Base-by-base conservation (phyloP, 1,140 invertebrate species). In the Protaetia brevitarsis region DNA sequence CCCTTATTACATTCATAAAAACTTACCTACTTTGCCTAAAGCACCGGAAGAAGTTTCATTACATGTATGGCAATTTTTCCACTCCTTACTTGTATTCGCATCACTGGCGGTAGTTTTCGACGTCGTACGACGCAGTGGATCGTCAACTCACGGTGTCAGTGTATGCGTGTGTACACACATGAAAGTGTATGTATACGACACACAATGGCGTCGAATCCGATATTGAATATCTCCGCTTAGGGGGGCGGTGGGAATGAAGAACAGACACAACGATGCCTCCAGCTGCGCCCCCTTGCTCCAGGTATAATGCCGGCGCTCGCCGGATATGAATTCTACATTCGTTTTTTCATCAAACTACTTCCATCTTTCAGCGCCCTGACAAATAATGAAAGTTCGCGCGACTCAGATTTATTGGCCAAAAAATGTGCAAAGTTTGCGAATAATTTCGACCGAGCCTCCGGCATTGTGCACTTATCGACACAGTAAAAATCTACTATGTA, bases 361-460 rank as follows among this genome's bases (percentile, higher is more conserved):
- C 41, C 41, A 51, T 51, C 41, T 23, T 51, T 51, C 41, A 51
- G 19, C 41, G 41, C 16, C 41, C 41, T n/a, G 41, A 51, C 21
- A 51, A 51, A 51, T 51, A 51, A 51, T 51, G 41, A 23, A 51
- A 51, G 41, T 51, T 51, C 26, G 41, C 16, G 41, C 41, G 19
- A 19, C 41, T 23, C 13, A 51, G 16, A 51, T 51, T 51, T 51
- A 51, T 51, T 51, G 41, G 41, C 41, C n/a, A n/a, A 51, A 51
- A 51, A 51, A 51, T 51, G 41, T 51, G 41, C 41, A 51, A 51
- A 51, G 13, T 51, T 51, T 51, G 41, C 41, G 41, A 51, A 51
- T 51, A 51, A 51, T 51, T 51, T 51, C 19, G n/a, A n/a, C n/a
- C n/a, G 21, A 23, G 19, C 1, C 16, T 19, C 41, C 41, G 41